Conservation (phyloP, 2,113 vertebrate species). For the Pimephales promelas region DNA sequence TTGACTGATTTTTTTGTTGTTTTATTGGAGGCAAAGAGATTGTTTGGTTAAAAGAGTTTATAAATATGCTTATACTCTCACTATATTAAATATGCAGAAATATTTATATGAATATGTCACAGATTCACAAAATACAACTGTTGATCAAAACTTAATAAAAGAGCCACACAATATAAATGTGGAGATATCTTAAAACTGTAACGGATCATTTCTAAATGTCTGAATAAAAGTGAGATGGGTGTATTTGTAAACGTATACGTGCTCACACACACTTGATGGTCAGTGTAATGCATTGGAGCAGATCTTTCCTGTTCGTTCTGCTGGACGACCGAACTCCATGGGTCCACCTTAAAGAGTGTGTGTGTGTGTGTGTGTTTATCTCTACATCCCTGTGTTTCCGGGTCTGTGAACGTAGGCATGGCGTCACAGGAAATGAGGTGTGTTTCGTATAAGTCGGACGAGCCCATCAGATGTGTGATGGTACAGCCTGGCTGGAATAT, state of each 20-base stretch:
- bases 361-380: not conserved
- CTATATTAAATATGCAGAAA: not conserved
- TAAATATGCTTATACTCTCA: not conserved
- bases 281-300: not conserved
- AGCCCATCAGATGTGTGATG: not conserved
- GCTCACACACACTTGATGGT: not conserved
- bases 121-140: not conserved
- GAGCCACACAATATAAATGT: not conserved
- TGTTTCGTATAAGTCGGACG: not conserved
- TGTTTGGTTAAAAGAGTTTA: not conserved
- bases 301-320: too few species aligned
- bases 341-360: not conserved
- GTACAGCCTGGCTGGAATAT: not conserved
- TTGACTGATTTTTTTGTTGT: not conserved
- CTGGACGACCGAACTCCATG: not conserved
- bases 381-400: not conserved
- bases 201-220: not conserved
- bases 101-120: not conserved
- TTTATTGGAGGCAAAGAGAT: not conserved
- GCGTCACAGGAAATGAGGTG: constrained; percentile 34
- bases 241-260: not conserved
- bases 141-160: not conserved
- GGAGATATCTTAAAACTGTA: not conserved
- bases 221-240: not conserved
- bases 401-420: not conserved